Conservation (phyloP, 2,797 vertebrate species). For the Alexandromys oeconomus region DNA sequence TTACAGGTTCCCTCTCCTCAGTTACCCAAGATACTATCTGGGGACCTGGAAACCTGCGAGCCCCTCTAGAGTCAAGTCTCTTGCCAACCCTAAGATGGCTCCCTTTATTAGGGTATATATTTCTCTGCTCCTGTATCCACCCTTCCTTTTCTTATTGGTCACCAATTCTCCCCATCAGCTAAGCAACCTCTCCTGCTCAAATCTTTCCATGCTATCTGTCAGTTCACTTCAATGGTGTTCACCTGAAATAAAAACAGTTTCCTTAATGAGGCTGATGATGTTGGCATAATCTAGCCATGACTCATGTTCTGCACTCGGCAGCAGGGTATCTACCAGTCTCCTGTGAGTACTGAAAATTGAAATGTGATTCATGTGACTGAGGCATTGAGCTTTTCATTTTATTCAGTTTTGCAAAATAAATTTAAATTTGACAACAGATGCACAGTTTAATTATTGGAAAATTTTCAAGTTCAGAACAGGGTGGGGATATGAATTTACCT, state of each 20-base stretch:
- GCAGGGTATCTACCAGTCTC: neutral
- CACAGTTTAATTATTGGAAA: neutral
- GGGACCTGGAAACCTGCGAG: too few relatives aligned
- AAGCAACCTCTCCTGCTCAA: neutral
- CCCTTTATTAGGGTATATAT: neutral
- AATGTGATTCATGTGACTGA: neutral
- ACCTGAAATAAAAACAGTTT: neutral
- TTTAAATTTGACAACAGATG: neutral
- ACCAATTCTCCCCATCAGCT: neutral
- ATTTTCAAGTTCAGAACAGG: neutral
- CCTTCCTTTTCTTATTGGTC: neutral
- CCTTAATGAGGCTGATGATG: neutral
- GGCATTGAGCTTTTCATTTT: neutral
- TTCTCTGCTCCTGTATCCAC: too few relatives aligned
- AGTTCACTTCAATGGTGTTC: neutral
- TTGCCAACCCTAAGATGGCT: too few relatives aligned
- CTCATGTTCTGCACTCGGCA: neutral
- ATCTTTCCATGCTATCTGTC: neutral
- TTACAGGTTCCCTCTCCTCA: too few relatives aligned
- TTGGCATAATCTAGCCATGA: fast-evolving
- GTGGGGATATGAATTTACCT: neutral
- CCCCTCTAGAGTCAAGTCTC: too few relatives aligned
- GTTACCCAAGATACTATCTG: too few relatives aligned
- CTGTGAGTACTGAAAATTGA: neutral
- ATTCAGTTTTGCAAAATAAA: neutral